Percentiles rank a stretch among this genome's conserved stretches.
phyloP scores from a whole-genome alignment of 2,888 invertebrate species.

The Eupithecia dodoneata region DNA sequence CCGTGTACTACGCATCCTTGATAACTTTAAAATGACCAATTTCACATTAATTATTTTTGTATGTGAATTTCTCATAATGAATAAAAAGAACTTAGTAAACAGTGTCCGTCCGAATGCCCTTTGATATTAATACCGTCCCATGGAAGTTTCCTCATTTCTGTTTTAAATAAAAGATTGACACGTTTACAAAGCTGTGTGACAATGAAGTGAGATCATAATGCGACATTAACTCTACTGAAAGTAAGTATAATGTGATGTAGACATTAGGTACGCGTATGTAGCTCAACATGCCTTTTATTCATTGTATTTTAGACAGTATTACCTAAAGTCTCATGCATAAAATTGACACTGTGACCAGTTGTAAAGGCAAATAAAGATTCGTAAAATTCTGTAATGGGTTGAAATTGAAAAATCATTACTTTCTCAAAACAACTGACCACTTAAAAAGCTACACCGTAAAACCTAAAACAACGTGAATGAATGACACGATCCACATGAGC shows the following conservation, averaged over 20 bases:
- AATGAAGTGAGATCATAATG: conserved; percentile 82
- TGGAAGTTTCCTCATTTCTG: conserved; percentile 27
- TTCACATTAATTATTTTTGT: conserved; percentile 65
- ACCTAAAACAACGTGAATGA: conserved; percentile 24
- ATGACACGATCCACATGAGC: conserved; percentile 31
- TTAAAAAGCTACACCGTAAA: conserved; percentile 21
- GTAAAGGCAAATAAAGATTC: conserved; percentile 10
- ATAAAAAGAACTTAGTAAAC: conserved; percentile 64
- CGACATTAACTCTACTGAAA: conserved; percentile 80
- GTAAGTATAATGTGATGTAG: conserved; percentile 65
- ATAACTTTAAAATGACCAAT: conserved; percentile 40
- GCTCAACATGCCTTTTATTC: conserved; percentile 3
- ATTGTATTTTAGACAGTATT: conserved; percentile 38
- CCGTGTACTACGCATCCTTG: conserved; percentile 61
- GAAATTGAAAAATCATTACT: not conserved
- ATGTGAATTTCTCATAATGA: conserved; percentile 65
- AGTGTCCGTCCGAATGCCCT: conserved; percentile 57
- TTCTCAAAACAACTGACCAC: conserved; percentile 18
- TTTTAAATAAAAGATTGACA: conserved; percentile 52
- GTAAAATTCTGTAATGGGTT: not conserved
- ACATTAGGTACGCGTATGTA: conserved; percentile 23
- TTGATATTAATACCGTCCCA: conserved; percentile 34
- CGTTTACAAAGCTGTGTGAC: conserved; percentile 73
- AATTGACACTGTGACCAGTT: conserved; percentile 28
- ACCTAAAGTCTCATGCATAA: conserved; percentile 25